Percentiles rank a stretch among this genome's conserved stretches.
These are phyloP conservation scores for Agrochola litura DNA, from an alignment of 2,888 invertebrate genomes.

Conservation along the genomic window DNA sequence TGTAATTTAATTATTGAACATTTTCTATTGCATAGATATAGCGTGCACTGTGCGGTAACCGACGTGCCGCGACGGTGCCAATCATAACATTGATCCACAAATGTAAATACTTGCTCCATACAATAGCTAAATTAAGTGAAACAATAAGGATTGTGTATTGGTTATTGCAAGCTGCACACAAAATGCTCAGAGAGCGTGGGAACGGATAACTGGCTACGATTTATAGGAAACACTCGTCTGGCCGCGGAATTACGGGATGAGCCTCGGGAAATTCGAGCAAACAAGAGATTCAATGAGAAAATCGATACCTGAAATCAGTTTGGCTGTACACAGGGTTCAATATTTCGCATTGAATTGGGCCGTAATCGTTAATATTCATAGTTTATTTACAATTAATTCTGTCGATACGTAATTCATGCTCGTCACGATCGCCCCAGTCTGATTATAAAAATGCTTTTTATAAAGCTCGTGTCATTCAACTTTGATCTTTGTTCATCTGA, in stretches of 20 bases:
- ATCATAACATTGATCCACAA: conserved; percentile 78
- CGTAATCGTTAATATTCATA: conserved; percentile 62
- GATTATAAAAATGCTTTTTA: conserved; percentile 80
- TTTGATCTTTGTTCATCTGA: conserved; percentile 86
- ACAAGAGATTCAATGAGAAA: conserved; percentile 74
- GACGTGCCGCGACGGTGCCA: conserved; percentile 63
- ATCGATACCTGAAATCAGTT: conserved; percentile 65
- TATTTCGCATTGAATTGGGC: conserved; percentile 56
- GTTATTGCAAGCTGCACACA: conserved; percentile 85
- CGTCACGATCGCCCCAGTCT: conserved; percentile 81
- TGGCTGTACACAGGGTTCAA: conserved; percentile 26
- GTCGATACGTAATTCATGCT: conserved; percentile 79
- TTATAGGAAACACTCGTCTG: conserved; percentile 81
- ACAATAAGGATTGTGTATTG: conserved; percentile 89
- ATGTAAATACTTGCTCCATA: conserved; percentile 86
- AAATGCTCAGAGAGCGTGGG: conserved; percentile 86
- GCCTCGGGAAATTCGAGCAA: conserved; percentile 77
- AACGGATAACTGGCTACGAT: conserved; percentile 82
- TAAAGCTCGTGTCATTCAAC: conserved; percentile 85
- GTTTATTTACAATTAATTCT: conserved; percentile 75
- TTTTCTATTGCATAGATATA: conserved; percentile 59
- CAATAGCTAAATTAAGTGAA: conserved; percentile 89
- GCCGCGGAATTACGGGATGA: conserved; percentile 77
- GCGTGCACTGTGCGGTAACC: conserved; percentile 53
- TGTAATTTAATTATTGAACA: conserved; percentile 56